phyloP scores from a whole-genome alignment of 2,113 vertebrate species.

The Camarhynchus parvulus region DNA sequence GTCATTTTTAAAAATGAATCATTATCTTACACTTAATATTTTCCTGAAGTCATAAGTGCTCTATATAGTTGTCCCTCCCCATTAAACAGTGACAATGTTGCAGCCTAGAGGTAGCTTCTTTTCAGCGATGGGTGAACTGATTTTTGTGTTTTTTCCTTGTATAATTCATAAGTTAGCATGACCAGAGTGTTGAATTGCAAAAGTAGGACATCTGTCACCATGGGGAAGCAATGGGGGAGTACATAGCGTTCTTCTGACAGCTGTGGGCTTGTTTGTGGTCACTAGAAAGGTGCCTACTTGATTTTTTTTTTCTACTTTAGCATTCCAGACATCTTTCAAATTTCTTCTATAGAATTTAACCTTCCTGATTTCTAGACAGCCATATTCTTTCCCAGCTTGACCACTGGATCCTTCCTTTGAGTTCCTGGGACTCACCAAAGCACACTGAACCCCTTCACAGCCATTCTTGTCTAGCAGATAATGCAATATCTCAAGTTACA shows the following conservation, averaged over 20 bases:
- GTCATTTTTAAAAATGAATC: background rate
- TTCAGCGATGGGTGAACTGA: constrained; percentile 32
- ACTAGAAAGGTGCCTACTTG: constrained; percentile 33
- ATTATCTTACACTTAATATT: background rate
- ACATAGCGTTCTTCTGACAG: background rate
- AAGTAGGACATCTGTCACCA: constrained; percentile 71
- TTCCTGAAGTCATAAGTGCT: background rate
- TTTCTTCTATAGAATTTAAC: background rate
- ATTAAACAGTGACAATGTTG: background rate
- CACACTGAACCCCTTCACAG: background rate
- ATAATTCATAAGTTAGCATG: constrained; percentile 65
- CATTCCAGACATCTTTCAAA: background rate
- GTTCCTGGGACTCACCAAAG: background rate
- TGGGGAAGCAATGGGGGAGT: constrained; percentile 34
- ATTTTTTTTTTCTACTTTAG: background rate
- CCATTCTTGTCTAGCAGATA: background rate
- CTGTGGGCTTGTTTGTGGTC: constrained; percentile 33
- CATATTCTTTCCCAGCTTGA: background rate
- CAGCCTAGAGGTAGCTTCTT: constrained; percentile 53
- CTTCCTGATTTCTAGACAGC: background rate
- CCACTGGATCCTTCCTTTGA: background rate
- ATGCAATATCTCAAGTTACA: background rate
- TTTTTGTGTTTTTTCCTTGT: constrained; percentile 40
- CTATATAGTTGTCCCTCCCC: background rate
- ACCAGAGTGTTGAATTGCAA: constrained; percentile 37